A percentile compares a stretch with the other conserved stretches of the same genome.
Conservation (phyloP, 2,113 vertebrate genomes). For the Neopipo cinnamomea region DNA sequence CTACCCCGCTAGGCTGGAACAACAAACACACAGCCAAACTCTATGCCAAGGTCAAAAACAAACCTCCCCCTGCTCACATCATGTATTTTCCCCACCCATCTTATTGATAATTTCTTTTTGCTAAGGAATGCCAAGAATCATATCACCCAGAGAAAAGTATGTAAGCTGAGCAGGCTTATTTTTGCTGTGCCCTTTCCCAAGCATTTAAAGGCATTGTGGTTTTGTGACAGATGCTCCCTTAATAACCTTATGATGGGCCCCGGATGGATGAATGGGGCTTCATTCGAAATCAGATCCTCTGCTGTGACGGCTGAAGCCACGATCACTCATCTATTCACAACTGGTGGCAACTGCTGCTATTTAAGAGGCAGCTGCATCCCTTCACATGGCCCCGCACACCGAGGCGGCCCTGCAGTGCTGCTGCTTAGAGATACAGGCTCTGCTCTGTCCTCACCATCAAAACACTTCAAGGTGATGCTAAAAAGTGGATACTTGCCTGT, state of each 20-base stretch:
- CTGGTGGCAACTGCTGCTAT: constrained; percentile 20
- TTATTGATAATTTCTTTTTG: neutral
- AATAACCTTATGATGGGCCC: neutral
- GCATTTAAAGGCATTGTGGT: neutral
- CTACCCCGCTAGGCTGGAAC: neutral
- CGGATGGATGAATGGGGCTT: constrained; percentile 9
- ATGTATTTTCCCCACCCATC: rapidly evolving
- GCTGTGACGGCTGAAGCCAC: neutral
- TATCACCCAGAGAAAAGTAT: neutral
- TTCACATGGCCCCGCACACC: neutral
- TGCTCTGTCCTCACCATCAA: neutral
- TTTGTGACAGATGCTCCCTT: constrained; percentile 37
- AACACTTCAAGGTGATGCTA: neutral
- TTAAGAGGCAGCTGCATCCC: constrained; percentile 22
- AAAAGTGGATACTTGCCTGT: neutral
- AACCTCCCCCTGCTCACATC: rapidly evolving
- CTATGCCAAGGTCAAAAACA: neutral
- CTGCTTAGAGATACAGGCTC: neutral
- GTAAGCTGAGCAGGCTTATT: neutral
- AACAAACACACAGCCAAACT: neutral
- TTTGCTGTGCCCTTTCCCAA: neutral
- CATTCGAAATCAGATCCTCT: neutral
- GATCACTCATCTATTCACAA: constrained; percentile 38
- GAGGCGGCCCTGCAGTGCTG: neutral
- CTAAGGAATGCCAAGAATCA: neutral